phyloP scores from a whole-genome alignment of 2,797 vertebrate species.

The Borostomias antarcticus region DNA sequence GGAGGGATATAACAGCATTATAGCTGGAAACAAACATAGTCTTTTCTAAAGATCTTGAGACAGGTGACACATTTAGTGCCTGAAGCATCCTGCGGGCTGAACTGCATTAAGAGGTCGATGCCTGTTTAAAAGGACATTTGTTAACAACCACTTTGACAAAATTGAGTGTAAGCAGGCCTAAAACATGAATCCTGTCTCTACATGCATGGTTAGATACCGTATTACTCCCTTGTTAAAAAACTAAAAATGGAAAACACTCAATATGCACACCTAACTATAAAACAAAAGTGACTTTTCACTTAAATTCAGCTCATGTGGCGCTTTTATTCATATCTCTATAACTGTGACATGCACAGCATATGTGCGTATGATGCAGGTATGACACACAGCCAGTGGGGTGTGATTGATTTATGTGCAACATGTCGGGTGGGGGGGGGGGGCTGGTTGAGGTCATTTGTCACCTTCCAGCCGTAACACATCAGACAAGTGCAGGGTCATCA shows the following conservation, averaged over 20 bases:
- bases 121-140: conserved; percentile 18
- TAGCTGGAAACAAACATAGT: conserved; percentile 59
- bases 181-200: background rate
- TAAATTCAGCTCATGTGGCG: background rate
- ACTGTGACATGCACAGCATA: background rate
- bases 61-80: conserved; percentile 59
- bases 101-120: conserved; percentile 16
- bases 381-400: conserved; percentile 14
- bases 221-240: too few relatives aligned
- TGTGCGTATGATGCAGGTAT: conserved; percentile 12
- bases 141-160: background rate
- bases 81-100: conserved; percentile 45
- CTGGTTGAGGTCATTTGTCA: conserved; percentile 52
- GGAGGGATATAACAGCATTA: conserved; percentile 61
- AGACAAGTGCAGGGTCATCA: conserved; percentile 46
- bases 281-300: background rate
- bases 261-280: background rate
- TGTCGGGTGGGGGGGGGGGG: conserved; percentile 16
- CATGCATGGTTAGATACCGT: too few relatives aligned
- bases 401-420: conserved; percentile 34
- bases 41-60: conserved; percentile 57
- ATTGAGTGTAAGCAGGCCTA: background rate
- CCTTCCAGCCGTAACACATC: conserved; percentile 46
- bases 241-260: background rate
- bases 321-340: too few relatives aligned